phyloP scores from a whole-genome alignment of 2,888 invertebrate species.

The Isoperla grammatica region DNA sequence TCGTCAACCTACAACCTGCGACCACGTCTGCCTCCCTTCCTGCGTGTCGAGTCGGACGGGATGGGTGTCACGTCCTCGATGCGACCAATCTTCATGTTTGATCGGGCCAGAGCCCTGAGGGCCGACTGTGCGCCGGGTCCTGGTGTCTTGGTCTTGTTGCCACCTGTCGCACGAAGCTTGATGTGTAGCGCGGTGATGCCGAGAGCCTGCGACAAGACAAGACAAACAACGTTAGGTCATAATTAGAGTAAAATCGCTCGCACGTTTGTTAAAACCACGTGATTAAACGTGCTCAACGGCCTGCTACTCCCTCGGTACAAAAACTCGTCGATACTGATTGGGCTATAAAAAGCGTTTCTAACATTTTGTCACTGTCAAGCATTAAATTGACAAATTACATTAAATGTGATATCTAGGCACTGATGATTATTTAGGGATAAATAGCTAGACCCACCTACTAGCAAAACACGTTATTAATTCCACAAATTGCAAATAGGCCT shows the following conservation, averaged over 20 bases:
- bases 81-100: constrained; percentile 98
- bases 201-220: constrained; percentile 50
- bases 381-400: too few relatives aligned
- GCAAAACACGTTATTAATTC: too few relatives aligned
- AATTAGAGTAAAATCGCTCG: too few relatives aligned
- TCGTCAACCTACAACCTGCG: constrained; percentile 81
- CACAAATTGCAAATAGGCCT: too few relatives aligned
- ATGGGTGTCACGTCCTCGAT: constrained; percentile 99
- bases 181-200: constrained; percentile 98
- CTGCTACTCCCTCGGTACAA: too few relatives aligned
- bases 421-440: too few relatives aligned
- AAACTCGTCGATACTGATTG: too few relatives aligned
- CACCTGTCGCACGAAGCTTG: constrained; percentile 96
- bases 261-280: neutral
- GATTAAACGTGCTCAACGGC: too few relatives aligned
- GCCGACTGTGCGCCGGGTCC: constrained; percentile 99
- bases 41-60: constrained; percentile 97
- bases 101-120: constrained; percentile 94
- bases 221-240: neutral
- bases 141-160: constrained; percentile 97
- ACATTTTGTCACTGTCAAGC: too few relatives aligned
- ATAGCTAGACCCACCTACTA: too few relatives aligned
- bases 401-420: too few relatives aligned
- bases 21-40: constrained; percentile 99
- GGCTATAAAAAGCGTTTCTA: too few relatives aligned